phyloP scores from a whole-genome alignment of 2,113 vertebrate species.

The Oreochromis tanganicae region DNA sequence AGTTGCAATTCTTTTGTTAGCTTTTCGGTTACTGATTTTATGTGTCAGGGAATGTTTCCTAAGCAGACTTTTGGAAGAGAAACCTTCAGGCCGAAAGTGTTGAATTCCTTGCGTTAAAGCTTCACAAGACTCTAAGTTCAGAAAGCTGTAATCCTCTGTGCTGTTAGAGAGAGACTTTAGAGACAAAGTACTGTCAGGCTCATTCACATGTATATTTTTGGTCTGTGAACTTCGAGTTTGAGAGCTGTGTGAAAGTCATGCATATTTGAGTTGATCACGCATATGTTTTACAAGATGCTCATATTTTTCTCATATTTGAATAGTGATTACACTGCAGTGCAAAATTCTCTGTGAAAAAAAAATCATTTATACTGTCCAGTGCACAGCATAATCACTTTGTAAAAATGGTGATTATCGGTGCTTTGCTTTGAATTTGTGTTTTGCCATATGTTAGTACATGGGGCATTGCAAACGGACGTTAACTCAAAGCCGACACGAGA shows the following conservation, averaged over 20 bases:
- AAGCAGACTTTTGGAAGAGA: background rate
- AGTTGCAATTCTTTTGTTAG: background rate
- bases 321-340: conserved; percentile 11
- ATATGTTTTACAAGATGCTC: conserved; percentile 23
- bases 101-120: background rate
- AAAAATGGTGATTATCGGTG: conserved; percentile 9
- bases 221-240: conserved; percentile 41
- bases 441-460: background rate
- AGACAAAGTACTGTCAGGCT: conserved; percentile 7
- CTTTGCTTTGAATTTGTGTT: background rate
- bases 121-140: background rate
- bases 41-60: background rate
- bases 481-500: background rate
- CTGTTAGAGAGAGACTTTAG: background rate
- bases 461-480: background rate
- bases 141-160: conserved; percentile 14
- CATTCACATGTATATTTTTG: conserved; percentile 56
- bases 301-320: background rate
- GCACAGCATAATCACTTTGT: conserved; percentile 2
- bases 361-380: conserved; percentile 10
- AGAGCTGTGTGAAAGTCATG: conserved; percentile 44
- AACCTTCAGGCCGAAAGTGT: background rate
- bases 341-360: conserved; percentile 5
- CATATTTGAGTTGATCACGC: conserved; percentile 54
- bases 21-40: background rate